Conservation (phyloP, 2,888 invertebrate species). For the Eueremaeus valkanovi region DNA sequence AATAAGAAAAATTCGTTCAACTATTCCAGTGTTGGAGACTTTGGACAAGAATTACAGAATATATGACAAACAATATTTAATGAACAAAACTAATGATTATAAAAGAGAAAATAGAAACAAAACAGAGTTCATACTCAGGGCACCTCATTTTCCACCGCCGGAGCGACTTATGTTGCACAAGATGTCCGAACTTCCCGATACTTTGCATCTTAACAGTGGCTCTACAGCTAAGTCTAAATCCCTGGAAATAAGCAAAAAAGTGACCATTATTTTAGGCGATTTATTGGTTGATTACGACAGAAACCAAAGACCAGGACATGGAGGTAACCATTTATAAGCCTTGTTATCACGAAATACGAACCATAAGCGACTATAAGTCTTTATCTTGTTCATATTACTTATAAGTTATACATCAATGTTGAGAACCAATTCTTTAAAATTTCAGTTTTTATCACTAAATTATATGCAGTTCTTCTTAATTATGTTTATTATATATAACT, state of each 20-base stretch:
- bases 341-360: background rate
- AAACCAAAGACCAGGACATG: conserved; percentile 47
- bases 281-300: conserved; percentile 46
- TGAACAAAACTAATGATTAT: conserved; percentile 8
- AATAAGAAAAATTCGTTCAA: conserved; percentile 8
- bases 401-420: background rate
- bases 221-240: background rate
- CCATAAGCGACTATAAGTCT: background rate
- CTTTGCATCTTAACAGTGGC: background rate
- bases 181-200: background rate
- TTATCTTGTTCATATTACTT: background rate
- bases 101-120: background rate
- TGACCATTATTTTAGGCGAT: conserved; percentile 45
- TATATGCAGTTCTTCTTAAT: background rate
- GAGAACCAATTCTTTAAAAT: background rate
- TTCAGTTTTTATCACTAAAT: background rate
- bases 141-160: background rate
- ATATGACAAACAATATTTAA: background rate
- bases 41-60: background rate
- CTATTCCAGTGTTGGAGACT: background rate
- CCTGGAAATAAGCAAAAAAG: conserved; percentile 42
- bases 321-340: conserved; percentile 43
- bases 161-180: background rate
- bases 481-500: no score
- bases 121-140: background rate